Conservation (phyloP, 2,888 invertebrate genomes). For the Drosophila affinis region DNA sequence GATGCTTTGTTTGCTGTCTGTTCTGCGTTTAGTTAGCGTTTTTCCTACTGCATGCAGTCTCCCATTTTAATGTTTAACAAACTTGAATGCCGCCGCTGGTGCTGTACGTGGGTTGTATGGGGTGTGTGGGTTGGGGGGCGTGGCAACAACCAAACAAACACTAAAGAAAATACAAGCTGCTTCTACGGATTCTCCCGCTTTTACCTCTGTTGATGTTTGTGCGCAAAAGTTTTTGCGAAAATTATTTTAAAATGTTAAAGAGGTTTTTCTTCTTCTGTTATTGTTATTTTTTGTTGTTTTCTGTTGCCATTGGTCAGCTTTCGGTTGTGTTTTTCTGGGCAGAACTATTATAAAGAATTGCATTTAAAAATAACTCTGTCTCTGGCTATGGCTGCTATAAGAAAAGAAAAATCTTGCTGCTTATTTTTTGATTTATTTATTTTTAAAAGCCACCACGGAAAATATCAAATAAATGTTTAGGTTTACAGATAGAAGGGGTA, state of each 20-base stretch:
- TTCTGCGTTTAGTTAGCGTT: conserved; percentile 62
- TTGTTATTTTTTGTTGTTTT: conserved; percentile 16
- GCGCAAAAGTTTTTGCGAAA: conserved; percentile 46
- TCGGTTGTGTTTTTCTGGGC: conserved; percentile 1
- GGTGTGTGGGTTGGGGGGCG: no score
- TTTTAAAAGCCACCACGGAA: background rate
- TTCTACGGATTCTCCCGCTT: conserved; percentile 8
- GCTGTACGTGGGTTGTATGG: no score
- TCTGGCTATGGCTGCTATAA: no score
- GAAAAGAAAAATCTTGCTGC: background rate
- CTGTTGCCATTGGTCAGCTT: background rate
- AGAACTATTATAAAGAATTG: background rate
- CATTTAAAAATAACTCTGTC: background rate
- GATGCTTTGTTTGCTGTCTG: conserved; percentile 46
- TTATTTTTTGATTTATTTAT: background rate
- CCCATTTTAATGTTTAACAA: conserved; percentile 71
- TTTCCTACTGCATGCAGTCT: conserved; percentile 41
- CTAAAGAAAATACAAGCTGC: conserved; percentile 27
- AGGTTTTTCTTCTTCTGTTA: conserved; percentile 17
- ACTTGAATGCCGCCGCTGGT: conserved; percentile 48
- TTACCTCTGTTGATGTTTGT: conserved; percentile 23
- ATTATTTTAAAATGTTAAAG: conserved; percentile 59
- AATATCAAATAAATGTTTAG: background rate
- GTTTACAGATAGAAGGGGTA: background rate
- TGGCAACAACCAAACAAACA: conserved; percentile 46